Percentiles rank a stretch among this genome's conserved stretches.
Conservation (phyloP, 35 echinoderm and acorn worm species). For the Heliocidaris tuberculata region DNA sequence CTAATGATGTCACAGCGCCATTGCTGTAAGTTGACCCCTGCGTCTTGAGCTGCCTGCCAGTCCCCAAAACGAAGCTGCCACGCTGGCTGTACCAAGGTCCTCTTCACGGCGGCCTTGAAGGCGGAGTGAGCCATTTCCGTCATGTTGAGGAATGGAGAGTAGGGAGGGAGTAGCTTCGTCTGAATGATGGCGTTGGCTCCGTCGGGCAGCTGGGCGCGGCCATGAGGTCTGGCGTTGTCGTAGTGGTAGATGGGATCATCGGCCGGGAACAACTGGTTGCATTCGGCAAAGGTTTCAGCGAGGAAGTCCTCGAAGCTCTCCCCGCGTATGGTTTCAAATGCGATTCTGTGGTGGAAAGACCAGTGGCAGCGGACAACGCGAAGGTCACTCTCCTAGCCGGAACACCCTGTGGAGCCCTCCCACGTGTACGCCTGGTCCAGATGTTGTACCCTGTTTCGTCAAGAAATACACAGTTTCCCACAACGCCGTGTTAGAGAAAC, state of each 20-base stretch:
- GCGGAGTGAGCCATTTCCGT: slow-evolving; percentile 52
- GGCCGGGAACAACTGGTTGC: neutral
- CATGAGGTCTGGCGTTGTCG: slow-evolving; percentile 50
- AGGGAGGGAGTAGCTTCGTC: slow-evolving; percentile 18
- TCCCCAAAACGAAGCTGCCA: slow-evolving; percentile 34
- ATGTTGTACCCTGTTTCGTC: no score
- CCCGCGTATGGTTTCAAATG: slow-evolving; percentile 24
- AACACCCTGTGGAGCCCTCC: no score
- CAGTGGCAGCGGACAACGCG: no score
- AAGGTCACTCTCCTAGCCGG: no score
- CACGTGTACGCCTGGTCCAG: no score
- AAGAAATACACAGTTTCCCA: no score
- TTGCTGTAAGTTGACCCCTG: slow-evolving; percentile 21
- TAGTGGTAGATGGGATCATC: slow-evolving; percentile 35
- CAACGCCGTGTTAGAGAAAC: no score
- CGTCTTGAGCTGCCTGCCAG: slow-evolving; percentile 25
- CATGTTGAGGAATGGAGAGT: slow-evolving; percentile 41
- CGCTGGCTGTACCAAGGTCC: slow-evolving; percentile 23
- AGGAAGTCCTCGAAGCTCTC: slow-evolving; percentile 31
- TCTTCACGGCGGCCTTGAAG: slow-evolving; percentile 55
- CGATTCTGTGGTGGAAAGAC: slow-evolving; percentile 28
- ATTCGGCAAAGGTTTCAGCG: slow-evolving; percentile 19
- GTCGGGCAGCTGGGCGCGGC: neutral
- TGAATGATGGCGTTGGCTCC: slow-evolving; percentile 24
- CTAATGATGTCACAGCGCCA: slow-evolving; percentile 40